Evolutionary conservation across 2,113 vertebrate species (phyloP).

Genomic region (Castor canadensis): DNA sequence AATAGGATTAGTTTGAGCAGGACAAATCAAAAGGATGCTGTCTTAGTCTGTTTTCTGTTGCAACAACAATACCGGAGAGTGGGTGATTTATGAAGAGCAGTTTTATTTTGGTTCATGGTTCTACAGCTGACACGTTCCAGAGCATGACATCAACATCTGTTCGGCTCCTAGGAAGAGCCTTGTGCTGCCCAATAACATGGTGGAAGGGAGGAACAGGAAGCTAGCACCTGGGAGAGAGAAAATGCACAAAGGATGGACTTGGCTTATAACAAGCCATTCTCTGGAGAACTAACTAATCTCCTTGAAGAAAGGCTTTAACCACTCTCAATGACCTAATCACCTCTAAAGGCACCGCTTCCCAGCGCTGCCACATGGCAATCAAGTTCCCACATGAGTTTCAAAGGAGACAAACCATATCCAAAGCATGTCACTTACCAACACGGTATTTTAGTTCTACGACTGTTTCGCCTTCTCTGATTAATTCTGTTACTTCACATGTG

Average conservation of each 20-base stretch:
- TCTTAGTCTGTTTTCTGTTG: neutral
- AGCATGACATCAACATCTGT: neutral
- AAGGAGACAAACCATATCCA: neutral
- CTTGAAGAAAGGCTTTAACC: neutral
- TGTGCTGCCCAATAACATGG: neutral
- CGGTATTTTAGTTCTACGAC: slow-evolving; percentile 69
- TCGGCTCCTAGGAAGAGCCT: neutral
- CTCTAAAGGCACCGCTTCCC: neutral
- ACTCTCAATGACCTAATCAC: neutral
- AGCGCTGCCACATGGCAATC: neutral
- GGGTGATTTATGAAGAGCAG: neutral
- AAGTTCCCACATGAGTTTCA: neutral
- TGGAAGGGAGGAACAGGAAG: neutral
- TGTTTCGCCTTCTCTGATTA: slow-evolving; percentile 80
- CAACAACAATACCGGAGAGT: neutral
- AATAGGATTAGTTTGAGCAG: neutral
- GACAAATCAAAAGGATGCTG: neutral
- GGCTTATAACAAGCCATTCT: neutral
- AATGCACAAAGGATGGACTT: neutral
- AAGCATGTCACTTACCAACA: slow-evolving; percentile 65
- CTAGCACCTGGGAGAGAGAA: neutral
- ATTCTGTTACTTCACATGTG: slow-evolving; percentile 83
- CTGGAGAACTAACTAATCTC: neutral
- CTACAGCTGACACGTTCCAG: neutral
- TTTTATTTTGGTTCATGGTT: neutral